Conservation (phyloP, 1,140 invertebrate genomes). For the Bombus polaris region DNA sequence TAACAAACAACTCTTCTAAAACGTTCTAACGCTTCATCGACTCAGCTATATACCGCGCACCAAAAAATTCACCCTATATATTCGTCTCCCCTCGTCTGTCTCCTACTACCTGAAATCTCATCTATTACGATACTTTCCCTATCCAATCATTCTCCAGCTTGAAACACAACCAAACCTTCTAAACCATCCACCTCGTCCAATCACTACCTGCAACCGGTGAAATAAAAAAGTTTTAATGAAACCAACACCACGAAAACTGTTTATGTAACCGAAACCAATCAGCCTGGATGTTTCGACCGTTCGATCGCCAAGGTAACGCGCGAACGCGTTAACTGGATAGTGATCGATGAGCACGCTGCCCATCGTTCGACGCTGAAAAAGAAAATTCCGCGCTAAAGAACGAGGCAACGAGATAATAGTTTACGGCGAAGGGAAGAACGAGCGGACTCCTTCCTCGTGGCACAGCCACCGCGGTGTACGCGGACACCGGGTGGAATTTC, state of each 20-base stretch:
- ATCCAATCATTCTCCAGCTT: not conserved
- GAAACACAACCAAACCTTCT: not conserved
- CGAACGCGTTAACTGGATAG: constrained; percentile 62
- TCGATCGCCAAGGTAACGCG: constrained; percentile 1
- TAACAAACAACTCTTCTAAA: not conserved
- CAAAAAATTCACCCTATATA: not conserved
- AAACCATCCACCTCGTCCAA: not conserved
- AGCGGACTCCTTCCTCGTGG: constrained; percentile 41
- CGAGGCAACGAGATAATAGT: not conserved
- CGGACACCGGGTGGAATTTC: constrained; percentile 57
- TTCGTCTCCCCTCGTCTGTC: too few relatives aligned
- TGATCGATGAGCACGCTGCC: constrained; percentile 63
- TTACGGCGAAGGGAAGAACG: not conserved
- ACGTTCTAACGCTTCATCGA: not conserved
- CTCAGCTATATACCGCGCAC: not conserved
- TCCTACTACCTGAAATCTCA: too few relatives aligned
- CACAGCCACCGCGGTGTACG: constrained; percentile 4
- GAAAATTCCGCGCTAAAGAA: not conserved
- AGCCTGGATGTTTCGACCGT: constrained; percentile 6
- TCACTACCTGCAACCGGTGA: not conserved
- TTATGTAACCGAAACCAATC: not conserved
- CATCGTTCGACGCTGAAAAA: constrained; percentile 43
- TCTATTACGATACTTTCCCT: not conserved
- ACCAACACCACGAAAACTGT: not conserved
- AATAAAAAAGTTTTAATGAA: not conserved